Evolutionary conservation across 2,888 invertebrate species (phyloP), one percentile per base, ranked within the genome.

Genomic region (Xanthorhoe spadicearia): DNA sequence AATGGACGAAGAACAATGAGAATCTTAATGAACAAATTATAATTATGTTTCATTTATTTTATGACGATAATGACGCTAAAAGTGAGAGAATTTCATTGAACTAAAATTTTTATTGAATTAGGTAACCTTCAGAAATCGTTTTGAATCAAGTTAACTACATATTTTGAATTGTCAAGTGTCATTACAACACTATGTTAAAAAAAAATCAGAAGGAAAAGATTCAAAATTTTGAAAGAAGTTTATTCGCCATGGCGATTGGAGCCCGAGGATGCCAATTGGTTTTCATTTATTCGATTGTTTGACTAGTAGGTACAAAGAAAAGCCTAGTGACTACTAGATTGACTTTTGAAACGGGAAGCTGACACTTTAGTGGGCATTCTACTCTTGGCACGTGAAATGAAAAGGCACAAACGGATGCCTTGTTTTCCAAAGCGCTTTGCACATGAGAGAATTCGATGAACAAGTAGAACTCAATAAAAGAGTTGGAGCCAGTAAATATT

Each of bases 231-330:
- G 4, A 23, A 23, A 23, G 23, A 23, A 23, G 23, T 32, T 43
- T 43, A 3, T 4, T 13, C 3, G 13, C 38, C 13, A 43, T 13
- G 13, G 4, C 0, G 38, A 13, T 43, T 43, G 38, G 3, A 43
- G 13, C 15, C 43, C 43, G 23, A 56, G 55, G n/a, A 15, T 38
- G 50, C 23, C 46, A 32, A 52, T 51, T 50, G 65, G 60, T 51
- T 61, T 62, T 61, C 65, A 65, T 61, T 51, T 46, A 52, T 57
- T 61, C 59, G 43, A 38, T 38, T 43, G 43, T 23, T 51, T 43
- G 51, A 13, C 38, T 43, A 13, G 18, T 35, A 55, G 50, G 49
- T 43, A 49, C 55, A 50, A 56, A 51, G 38, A 55, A 56, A 55
- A 60, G 60, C 28, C 19, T 52, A 17, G 55, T 60, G 43, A 23